Conservation (phyloP, 2,113 vertebrate genomes). For the Tenebrosternarchus preto region DNA sequence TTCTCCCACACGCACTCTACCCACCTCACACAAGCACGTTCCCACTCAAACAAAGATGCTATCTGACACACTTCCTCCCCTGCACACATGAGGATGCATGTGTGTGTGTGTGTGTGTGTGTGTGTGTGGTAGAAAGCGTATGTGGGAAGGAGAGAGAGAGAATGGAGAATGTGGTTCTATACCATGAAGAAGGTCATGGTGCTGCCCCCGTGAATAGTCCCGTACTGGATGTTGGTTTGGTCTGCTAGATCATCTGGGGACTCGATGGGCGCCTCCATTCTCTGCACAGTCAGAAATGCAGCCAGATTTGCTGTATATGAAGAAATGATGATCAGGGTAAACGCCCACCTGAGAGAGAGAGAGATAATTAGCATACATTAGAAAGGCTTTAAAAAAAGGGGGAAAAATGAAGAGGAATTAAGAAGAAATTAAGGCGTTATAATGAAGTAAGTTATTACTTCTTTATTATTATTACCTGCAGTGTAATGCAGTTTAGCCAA, state of each 20-base stretch:
- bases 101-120: not conserved
- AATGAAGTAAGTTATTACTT: no score
- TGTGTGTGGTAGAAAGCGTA: not conserved
- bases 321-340: conserved; percentile 95
- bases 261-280: conserved; percentile 92
- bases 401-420: no score
- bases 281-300: conserved; percentile 91
- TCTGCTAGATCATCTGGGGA: conserved; percentile 88
- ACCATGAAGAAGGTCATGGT: conserved; percentile 98
- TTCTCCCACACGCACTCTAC: no score
- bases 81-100: not conserved
- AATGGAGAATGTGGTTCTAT: no score
- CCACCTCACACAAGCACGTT: not conserved
- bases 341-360: conserved; percentile 84
- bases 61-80: not conserved
- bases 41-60: conserved; percentile 23
- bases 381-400: no score
- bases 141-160: not conserved
- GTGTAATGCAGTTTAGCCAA: not conserved
- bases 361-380: no score
- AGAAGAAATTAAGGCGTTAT: no score
- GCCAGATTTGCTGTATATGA: conserved; percentile 95
- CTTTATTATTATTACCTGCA: no score
- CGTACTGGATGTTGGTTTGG: conserved; percentile 94
- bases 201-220: conserved; percentile 90